Evolutionary conservation across 2,888 invertebrate genomes (phyloP), one percentile per base, ranked within the genome.

Genomic region (Adineta ricciae): DNA sequence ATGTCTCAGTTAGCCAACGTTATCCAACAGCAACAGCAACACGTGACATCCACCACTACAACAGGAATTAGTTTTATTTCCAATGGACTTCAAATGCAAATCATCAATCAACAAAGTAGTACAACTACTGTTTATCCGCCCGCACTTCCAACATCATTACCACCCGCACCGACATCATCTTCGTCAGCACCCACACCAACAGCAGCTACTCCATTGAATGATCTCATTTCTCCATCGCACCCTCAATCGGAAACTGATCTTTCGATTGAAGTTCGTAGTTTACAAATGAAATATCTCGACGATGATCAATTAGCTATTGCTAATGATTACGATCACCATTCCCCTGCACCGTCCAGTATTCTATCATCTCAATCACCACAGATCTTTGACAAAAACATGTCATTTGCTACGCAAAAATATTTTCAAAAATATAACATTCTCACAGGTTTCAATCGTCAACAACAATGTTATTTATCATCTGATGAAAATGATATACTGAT

Each of bases 211-310:
- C 78, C 78, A 16, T 16, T 19, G 19, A 64, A 14, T 36, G 14
- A 14, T 24, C 64, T 32, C 4, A 64, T 27, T 32, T 64, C 64
- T 27, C 32, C 64, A 64, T 64, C 64, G 32, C 32, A 64, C 32
- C 64, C 32, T 41, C 78, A 38, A 78, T 41, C 38, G 0, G 78
- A 78, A 41, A 78, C 36, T 21, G 87, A 88, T 50, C 41, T 84
- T 64, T 89, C 89, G 11, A 87, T 89, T 87, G 89, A 90, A 85
- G 89, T 89, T 41, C 89, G 90, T 86, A 88, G 89, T 36, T 88
- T 90, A 88, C 90, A 90, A 9, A 88, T 90, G 89, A 90, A 90
- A 86, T 90, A 90, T 87, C 88, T 90, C 19, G 88, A 87, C 54
- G 90, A 90, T 87, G 90, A 90, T 56, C 89, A 90, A 84, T 88